Conservation (phyloP, 1,140 invertebrate species). For the Acromyrmex heyeri region DNA sequence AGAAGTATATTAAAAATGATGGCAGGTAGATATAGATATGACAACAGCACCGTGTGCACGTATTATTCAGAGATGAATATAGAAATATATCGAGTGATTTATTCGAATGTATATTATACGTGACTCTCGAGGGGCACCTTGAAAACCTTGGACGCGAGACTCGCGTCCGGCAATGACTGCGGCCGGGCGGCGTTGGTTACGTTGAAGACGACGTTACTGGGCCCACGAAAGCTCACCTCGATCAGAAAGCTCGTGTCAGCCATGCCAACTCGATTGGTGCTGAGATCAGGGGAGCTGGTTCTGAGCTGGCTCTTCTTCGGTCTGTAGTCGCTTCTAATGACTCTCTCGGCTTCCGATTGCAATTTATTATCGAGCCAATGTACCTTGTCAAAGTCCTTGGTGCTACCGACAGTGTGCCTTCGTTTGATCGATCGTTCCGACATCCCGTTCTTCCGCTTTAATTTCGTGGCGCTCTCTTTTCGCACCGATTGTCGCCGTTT, state of each 20-base stretch:
- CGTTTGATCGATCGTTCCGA: conserved; percentile 93
- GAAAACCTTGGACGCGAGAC: conserved; percentile 85
- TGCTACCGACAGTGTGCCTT: conserved; percentile 96
- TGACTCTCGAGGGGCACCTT: conserved; percentile 88
- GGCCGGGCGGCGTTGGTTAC: conserved; percentile 86
- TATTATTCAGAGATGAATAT: neutral
- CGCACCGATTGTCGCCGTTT: conserved; percentile 89
- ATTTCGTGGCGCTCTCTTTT: conserved; percentile 88
- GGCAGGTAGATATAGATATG: conserved; percentile 18
- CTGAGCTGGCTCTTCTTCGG: conserved; percentile 86
- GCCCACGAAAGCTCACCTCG: conserved; percentile 87
- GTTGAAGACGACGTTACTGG: conserved; percentile 87
- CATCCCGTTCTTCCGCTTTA: conserved; percentile 92
- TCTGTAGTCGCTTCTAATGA: conserved; percentile 85
- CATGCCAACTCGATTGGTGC: conserved; percentile 84
- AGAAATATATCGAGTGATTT: neutral
- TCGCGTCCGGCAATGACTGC: conserved; percentile 87
- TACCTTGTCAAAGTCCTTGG: conserved; percentile 93
- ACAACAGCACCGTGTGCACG: conserved; percentile 1
- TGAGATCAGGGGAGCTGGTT: conserved; percentile 89
- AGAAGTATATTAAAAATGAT: conserved; percentile 34
- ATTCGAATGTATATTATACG: conserved; percentile 81
- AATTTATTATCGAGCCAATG: conserved; percentile 88
- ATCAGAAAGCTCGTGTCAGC: conserved; percentile 86
- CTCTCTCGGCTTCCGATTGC: conserved; percentile 86